Conservation (phyloP, 2,888 invertebrate species). For the Zeuzera pyrina region DNA sequence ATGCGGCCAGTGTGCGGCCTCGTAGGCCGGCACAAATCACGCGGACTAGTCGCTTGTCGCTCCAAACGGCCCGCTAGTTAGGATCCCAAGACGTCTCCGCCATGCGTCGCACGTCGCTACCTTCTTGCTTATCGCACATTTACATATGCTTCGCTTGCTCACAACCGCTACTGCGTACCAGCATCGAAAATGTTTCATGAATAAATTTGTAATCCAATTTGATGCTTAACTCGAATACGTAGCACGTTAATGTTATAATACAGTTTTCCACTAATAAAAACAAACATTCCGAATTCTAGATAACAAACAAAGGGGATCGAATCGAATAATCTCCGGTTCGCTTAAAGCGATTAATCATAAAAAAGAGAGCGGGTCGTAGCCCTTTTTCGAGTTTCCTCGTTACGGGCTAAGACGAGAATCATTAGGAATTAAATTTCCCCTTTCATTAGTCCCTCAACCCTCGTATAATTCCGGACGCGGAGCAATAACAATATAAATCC, state of each 20-base stretch:
- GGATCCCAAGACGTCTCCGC: too few relatives aligned
- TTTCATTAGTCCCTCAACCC: conserved; percentile 74
- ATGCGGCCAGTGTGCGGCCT: conserved; percentile 32
- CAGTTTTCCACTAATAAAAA: conserved; percentile 35
- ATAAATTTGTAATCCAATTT: conserved; percentile 69
- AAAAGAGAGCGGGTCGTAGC: conserved; percentile 61
- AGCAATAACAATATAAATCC: conserved; percentile 74
- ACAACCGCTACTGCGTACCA: conserved; percentile 42
- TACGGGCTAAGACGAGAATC: conserved; percentile 73
- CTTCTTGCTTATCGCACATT: conserved; percentile 64
- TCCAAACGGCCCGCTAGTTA: conserved; percentile 11
- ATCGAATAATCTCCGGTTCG: conserved; percentile 52
- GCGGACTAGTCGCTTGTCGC: conserved; percentile 12
- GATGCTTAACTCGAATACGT: conserved; percentile 52
- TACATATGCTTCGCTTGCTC: conserved; percentile 63
- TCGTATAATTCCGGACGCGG: conserved; percentile 73
- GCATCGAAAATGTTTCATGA: conserved; percentile 69
- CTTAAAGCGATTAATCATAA: conserved; percentile 62
- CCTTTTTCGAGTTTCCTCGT: conserved; percentile 71
- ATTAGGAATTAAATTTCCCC: conserved; percentile 74
- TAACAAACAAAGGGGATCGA: conserved; percentile 40
- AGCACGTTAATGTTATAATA: conserved; percentile 27
- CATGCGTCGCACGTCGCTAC: conserved; percentile 39
- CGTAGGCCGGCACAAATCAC: conserved; percentile 3
- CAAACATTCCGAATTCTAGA: conserved; percentile 33